A percentile compares a stretch with the other conserved stretches of the same genome.
These are phyloP conservation scores for Notothenia coriiceps DNA, from an alignment of 2,113 vertebrate genomes.

Conservation along the genomic window DNA sequence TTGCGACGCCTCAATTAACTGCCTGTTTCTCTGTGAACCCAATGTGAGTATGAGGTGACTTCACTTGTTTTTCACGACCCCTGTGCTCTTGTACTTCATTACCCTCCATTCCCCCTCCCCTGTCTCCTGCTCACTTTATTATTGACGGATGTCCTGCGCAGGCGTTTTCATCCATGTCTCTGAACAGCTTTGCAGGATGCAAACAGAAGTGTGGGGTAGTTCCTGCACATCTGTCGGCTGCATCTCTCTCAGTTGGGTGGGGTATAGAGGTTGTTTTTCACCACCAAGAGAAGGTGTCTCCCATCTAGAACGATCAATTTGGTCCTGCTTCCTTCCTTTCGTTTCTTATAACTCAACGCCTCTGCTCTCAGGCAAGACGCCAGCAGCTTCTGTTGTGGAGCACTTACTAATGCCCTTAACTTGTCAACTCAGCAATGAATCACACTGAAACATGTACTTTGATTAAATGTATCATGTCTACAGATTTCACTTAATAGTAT, in stretches of 20 bases:
- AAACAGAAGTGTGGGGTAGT: conserved; percentile 60
- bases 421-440: conserved; percentile 35
- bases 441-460: neutral
- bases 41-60: conserved; percentile 65
- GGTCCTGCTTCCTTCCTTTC: conserved; percentile 78
- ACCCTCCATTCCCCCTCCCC: conserved; percentile 51
- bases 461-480: no score
- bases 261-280: conserved; percentile 81
- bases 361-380: conserved; percentile 71
- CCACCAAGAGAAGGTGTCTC: conserved; percentile 77
- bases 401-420: conserved; percentile 29
- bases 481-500: no score
- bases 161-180: conserved; percentile 78
- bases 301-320: conserved; percentile 64
- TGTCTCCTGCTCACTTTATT: conserved; percentile 75
- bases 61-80: conserved; percentile 76
- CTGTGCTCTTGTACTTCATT: conserved; percentile 35
- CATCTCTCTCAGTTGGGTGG: conserved; percentile 75
- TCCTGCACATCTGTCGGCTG: conserved; percentile 86
- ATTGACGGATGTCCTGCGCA: conserved; percentile 86
- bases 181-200: conserved; percentile 75
- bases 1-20: conserved; percentile 24
- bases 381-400: conserved; percentile 67
- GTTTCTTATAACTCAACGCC: conserved; percentile 68
- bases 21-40: conserved; percentile 34